phyloP scores from a whole-genome alignment of 2,888 invertebrate species.

The Acanthopleura granulata region DNA sequence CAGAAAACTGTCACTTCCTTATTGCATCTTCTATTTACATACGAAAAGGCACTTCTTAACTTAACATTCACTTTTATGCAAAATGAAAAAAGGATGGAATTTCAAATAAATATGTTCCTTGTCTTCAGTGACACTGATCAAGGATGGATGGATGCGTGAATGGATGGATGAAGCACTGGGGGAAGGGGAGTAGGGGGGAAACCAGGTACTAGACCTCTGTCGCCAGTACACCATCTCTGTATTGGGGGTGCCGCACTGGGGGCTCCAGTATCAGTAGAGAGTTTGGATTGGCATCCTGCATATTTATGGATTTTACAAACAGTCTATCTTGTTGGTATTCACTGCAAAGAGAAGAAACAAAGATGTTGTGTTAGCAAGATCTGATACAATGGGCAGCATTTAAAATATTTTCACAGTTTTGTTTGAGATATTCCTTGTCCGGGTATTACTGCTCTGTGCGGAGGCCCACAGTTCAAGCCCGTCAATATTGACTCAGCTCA shows the following conservation, averaged over 20 bases:
- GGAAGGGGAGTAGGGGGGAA: slow-evolving; percentile 16
- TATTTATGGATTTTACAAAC: slow-evolving; percentile 16
- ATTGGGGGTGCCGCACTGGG: slow-evolving; percentile 31
- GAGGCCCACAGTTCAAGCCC: background rate
- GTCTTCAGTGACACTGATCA: background rate
- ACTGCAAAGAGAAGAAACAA: slow-evolving; percentile 19
- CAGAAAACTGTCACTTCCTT: background rate
- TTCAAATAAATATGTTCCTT: slow-evolving; percentile 3
- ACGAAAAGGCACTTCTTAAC: slow-evolving; percentile 30
- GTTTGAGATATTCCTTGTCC: slow-evolving; percentile 8
- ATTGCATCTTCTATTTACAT: slow-evolving; percentile 28
- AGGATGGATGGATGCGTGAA: slow-evolving; percentile 6
- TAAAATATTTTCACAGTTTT: slow-evolving; percentile 10
- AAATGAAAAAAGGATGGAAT: slow-evolving; percentile 14
- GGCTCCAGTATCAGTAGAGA: slow-evolving; percentile 46
- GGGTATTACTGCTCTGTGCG: background rate
- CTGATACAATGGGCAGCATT: slow-evolving; percentile 11
- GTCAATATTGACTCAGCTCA: slow-evolving; percentile 7
- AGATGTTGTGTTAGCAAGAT: slow-evolving; percentile 6
- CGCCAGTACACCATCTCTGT: slow-evolving; percentile 49
- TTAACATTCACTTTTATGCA: slow-evolving; percentile 17
- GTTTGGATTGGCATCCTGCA: slow-evolving; percentile 24
- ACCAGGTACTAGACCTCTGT: slow-evolving; percentile 49
- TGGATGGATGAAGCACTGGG: slow-evolving; percentile 19
- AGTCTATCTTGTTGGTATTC: slow-evolving; percentile 18